Percentiles rank a stretch among this genome's conserved stretches.
phyloP scores from a whole-genome alignment of 2,113 vertebrate genomes.

The Pimephales promelas region DNA sequence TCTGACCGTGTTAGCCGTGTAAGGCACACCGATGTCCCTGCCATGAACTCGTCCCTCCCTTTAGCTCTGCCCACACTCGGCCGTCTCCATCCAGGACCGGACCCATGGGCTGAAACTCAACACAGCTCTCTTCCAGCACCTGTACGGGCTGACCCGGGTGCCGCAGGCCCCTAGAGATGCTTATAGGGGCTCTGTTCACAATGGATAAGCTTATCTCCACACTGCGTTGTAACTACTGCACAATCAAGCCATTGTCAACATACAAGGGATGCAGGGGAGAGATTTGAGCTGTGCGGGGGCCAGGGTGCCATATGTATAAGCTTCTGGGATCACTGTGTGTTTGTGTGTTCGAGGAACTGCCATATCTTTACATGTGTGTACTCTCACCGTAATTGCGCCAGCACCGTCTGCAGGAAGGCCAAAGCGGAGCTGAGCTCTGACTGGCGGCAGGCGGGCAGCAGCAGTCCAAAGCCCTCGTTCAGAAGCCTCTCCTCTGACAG shows the following conservation, averaged over 20 bases:
- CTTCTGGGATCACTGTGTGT: not conserved
- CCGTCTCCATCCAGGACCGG: slow-evolving; percentile 50
- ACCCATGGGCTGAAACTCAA: slow-evolving; percentile 66
- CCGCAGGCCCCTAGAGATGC: slow-evolving; percentile 62
- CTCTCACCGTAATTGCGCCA: slow-evolving; percentile 87
- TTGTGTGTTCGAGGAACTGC: slow-evolving; percentile 45
- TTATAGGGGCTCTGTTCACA: slow-evolving; percentile 50
- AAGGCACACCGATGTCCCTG: slow-evolving; percentile 73
- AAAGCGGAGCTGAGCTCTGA: slow-evolving; percentile 84
- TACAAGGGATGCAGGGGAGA: slow-evolving; percentile 24
- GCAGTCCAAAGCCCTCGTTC: slow-evolving; percentile 91
- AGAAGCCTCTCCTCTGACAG: slow-evolving; percentile 92
- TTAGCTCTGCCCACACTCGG: slow-evolving; percentile 25
- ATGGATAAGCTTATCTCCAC: slow-evolving; percentile 57
- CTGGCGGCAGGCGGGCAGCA: slow-evolving; percentile 88
- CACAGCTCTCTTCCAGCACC: slow-evolving; percentile 66
- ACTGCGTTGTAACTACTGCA: slow-evolving; percentile 50
- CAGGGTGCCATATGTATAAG: slow-evolving; percentile 25
- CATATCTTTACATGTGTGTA: slow-evolving; percentile 32
- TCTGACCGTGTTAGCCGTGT: slow-evolving; percentile 64
- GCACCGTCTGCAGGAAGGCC: slow-evolving; percentile 83
- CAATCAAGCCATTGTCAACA: slow-evolving; percentile 66
- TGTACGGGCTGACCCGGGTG: slow-evolving; percentile 65
- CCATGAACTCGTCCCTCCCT: slow-evolving; percentile 64
- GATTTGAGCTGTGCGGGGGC: slow-evolving; percentile 20